Evolutionary conservation across 2,888 invertebrate genomes (phyloP).

Genomic region (Spialia ferax): DNA sequence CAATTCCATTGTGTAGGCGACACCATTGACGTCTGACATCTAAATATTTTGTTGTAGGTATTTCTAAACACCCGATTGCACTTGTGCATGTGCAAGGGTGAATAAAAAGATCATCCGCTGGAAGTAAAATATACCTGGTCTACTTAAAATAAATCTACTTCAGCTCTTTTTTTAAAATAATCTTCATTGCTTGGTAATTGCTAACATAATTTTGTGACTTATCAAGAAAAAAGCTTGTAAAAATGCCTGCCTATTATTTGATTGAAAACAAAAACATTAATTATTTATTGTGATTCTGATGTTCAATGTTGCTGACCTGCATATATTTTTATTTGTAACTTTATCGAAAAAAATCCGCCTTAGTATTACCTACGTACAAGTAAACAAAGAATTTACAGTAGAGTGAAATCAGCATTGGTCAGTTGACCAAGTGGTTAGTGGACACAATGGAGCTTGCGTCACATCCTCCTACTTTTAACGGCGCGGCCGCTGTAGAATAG

Average conservation of each 20-base stretch:
- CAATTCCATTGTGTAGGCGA: slow-evolving; percentile 30
- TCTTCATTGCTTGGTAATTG: too few relatives aligned
- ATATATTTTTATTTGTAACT: too few relatives aligned
- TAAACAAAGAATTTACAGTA: slow-evolving; percentile 57
- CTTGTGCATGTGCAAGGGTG: too few relatives aligned
- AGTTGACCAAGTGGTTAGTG: slow-evolving; percentile 65
- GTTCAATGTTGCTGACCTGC: too few relatives aligned
- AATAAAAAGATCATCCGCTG: neutral
- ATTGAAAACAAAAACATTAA: too few relatives aligned
- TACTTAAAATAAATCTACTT: too few relatives aligned
- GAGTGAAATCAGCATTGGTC: slow-evolving; percentile 71
- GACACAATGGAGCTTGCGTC: slow-evolving; percentile 72
- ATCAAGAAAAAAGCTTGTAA: too few relatives aligned
- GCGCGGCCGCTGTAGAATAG: slow-evolving; percentile 9
- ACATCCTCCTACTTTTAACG: slow-evolving; percentile 54
- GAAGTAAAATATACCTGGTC: neutral
- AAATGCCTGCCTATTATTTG: too few relatives aligned
- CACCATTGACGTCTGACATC: slow-evolving; percentile 16
- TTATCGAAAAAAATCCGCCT: neutral
- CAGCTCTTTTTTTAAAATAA: neutral
- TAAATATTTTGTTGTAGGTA: slow-evolving; percentile 38
- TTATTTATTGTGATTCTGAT: too few relatives aligned
- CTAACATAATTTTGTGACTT: too few relatives aligned
- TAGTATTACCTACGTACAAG: neutral
- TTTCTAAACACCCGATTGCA: slow-evolving; percentile 30